Evolutionary conservation across 2,888 invertebrate genomes (phyloP).

Genomic region (Clistopyga incitator): DNA sequence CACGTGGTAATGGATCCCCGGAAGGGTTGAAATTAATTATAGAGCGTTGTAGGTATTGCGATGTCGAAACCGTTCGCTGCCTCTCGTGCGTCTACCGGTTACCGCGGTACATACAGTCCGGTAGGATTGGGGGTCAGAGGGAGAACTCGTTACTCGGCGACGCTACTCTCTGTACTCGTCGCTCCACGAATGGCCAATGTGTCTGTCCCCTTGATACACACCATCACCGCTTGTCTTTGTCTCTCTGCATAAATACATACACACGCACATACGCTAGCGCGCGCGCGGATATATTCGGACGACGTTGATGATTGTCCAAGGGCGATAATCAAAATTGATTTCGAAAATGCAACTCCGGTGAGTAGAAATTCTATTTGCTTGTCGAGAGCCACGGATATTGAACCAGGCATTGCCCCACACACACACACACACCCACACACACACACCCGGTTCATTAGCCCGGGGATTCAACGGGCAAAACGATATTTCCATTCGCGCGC

Average conservation of each 20-base stretch:
- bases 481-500: slow-evolving; percentile 5
- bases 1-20: slow-evolving; percentile 77
- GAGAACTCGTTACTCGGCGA: slow-evolving; percentile 44
- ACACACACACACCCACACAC: too few relatives aligned
- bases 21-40: slow-evolving; percentile 79
- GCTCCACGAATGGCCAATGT: not conserved
- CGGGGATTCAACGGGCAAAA: not conserved
- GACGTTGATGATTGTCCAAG: slow-evolving; percentile 49
- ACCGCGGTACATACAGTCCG: not conserved
- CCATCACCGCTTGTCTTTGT: not conserved
- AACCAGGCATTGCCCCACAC: not conserved
- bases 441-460: slow-evolving; percentile 45
- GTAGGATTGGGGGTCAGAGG: slow-evolving; percentile 4
- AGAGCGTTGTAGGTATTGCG: slow-evolving; percentile 71
- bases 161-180: not conserved
- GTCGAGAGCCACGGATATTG: slow-evolving; percentile 3
- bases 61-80: slow-evolving; percentile 52
- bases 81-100: slow-evolving; percentile 12
- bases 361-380: slow-evolving; percentile 45
- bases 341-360: slow-evolving; percentile 18
- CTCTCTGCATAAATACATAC: not conserved
- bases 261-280: too few relatives aligned
- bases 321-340: slow-evolving; percentile 61
- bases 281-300: too few relatives aligned
- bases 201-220: slow-evolving; percentile 3